These are phyloP conservation scores for Armadillidium nasatum DNA, from an alignment of 1,140 invertebrate species.

Conservation along the genomic window DNA sequence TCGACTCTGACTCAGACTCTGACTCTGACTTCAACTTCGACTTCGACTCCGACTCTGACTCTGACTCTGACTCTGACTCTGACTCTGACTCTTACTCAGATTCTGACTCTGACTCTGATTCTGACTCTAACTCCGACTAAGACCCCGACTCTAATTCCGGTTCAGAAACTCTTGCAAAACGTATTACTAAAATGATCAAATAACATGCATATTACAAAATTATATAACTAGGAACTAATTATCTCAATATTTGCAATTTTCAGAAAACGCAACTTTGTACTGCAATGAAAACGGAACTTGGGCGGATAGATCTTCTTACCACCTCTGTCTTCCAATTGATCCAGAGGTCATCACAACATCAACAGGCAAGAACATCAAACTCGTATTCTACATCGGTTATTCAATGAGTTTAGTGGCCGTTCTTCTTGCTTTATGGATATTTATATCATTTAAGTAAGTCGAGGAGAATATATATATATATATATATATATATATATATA, in stretches of 20 bases:
- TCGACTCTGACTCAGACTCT: too few relatives aligned
- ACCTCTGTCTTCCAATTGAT: background rate
- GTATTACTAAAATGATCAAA: too few relatives aligned
- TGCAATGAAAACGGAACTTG: background rate
- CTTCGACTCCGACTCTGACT: too few relatives aligned
- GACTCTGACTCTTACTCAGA: too few relatives aligned
- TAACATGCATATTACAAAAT: too few relatives aligned
- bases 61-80: too few relatives aligned
- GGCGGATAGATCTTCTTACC: background rate
- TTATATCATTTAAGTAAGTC: conserved; percentile 42
- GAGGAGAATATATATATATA: background rate
- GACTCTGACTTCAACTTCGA: too few relatives aligned
- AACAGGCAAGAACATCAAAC: conserved; percentile 34
- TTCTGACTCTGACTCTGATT: too few relatives aligned
- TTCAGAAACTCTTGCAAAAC: too few relatives aligned
- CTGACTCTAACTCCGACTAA: too few relatives aligned
- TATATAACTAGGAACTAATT: too few relatives aligned
- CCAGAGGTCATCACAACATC: background rate
- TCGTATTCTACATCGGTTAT: conserved; percentile 43
- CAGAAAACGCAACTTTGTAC: conserved; percentile 6
- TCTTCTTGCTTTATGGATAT: conserved; percentile 37
- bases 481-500: conserved; percentile 7
- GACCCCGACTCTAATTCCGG: too few relatives aligned
- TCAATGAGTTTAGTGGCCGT: conserved; percentile 38
- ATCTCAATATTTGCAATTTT: background rate